phyloP scores from a whole-genome alignment of 1,140 invertebrate genomes.

The Listronotus bonariensis region DNA sequence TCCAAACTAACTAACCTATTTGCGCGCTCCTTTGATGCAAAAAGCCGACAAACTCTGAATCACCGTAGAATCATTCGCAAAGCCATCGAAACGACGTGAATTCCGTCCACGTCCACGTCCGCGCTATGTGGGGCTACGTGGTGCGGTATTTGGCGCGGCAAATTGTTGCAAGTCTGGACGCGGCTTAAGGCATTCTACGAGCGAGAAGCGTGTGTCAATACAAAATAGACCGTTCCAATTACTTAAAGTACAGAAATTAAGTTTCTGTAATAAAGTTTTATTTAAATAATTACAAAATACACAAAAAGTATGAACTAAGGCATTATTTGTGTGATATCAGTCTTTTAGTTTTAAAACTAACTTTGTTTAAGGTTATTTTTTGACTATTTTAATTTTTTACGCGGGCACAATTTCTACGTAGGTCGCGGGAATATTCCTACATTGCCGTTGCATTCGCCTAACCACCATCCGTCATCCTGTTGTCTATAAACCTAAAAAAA shows the following conservation, averaged over 20 bases:
- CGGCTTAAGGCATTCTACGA: no score
- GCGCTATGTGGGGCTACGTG: no score
- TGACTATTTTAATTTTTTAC: conserved; percentile 2
- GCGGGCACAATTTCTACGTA: conserved; percentile 72
- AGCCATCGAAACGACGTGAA: no score
- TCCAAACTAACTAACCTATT: no score
- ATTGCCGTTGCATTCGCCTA: conserved; percentile 82
- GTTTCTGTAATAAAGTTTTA: neutral
- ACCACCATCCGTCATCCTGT: conserved; percentile 94
- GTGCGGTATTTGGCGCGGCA: no score
- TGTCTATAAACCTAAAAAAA: conserved; percentile 78
- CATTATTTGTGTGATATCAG: conserved; percentile 8
- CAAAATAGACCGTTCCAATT: no score
- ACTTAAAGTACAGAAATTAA: neutral
- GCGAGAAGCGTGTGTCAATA: no score
- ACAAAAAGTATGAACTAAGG: conserved; percentile 4
- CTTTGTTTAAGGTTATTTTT: neutral
- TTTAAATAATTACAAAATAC: neutral
- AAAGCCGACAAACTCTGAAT: no score
- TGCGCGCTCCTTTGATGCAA: no score
- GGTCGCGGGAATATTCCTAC: conserved; percentile 90
- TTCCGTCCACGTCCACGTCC: no score
- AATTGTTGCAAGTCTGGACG: no score
- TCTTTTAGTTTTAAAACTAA: conserved; percentile 12
- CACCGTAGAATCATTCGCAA: no score